Base-by-base conservation (phyloP, 2,797 vertebrate genomes). In the Parauchenoglanis punctatus region DNA sequence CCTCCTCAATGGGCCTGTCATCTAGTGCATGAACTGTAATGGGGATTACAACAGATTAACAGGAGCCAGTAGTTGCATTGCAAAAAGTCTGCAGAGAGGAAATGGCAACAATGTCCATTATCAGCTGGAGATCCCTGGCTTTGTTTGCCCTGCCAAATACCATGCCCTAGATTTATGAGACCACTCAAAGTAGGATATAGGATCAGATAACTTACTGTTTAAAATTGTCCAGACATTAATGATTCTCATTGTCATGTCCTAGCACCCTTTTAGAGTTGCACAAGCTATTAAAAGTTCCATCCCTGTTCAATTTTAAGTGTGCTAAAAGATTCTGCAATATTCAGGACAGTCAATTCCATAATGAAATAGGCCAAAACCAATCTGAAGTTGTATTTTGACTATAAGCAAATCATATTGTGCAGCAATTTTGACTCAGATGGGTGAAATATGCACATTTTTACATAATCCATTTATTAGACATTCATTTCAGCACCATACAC, bases 21-120 rank as follows among this genome's bases (percentile, higher is more conserved):
- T 59, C 59, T 81, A 63, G 40, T 81, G 80, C 80, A 81, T 81
- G 20, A 81, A 63, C 80, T 63, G 80, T 81, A 23, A 63, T 63
- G 40, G 80, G 78, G 35, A 81, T 81, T 63, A 81, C 58, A 63
- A 81, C 23, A 4, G 80, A 81, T 81, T 63, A 44, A 81, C 3
- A 40, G 56, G 56, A 59, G 78, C 20, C 5, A 1, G 10, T n/a
- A 13, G 78, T 25, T 80, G 54, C 28, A 80, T 81, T 59, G 35
- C 10, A 61, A 23, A 40, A 40, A 35, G 28, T 35, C 17, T 58
- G 77, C 10, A 80, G 77, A 80, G 77, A 59, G 77, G 11, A 81
- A 81, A 63, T 44, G 28, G 23, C 17, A 5, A 63, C 35, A 63
- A 12, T 44, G 3, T 44, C 35, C 58, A 63, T 35, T 81, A 46